A percentile compares a stretch with the other conserved stretches of the same genome.
phyloP scores from a whole-genome alignment of 2,113 vertebrate species.

The Pygoscelis antarcticus region DNA sequence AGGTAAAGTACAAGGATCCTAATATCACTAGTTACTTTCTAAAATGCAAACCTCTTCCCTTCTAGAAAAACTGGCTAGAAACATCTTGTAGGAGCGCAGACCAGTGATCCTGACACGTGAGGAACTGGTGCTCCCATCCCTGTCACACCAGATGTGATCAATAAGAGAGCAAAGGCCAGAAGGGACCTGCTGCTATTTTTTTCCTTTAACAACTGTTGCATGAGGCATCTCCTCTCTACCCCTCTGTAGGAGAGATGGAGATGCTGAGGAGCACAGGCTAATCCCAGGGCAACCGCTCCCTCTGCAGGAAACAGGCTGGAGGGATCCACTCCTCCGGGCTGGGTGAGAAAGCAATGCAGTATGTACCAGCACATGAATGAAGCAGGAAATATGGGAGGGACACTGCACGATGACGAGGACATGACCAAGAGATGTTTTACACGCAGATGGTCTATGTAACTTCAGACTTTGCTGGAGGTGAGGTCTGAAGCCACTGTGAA shows the following conservation, averaged over 20 bases:
- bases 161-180: neutral
- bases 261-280: neutral
- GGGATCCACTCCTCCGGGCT: neutral
- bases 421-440: accelerated
- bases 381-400: neutral
- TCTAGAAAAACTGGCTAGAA: neutral
- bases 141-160: neutral
- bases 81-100: neutral
- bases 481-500: neutral
- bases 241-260: neutral
- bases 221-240: neutral
- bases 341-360: accelerated
- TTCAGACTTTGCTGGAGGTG: neutral
- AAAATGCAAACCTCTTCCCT: neutral
- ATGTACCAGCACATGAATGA: accelerated
- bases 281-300: neutral
- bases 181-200: neutral
- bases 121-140: neutral
- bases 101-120: neutral
- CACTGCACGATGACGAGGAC: accelerated
- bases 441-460: accelerated
- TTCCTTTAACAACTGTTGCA: neutral
- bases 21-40: neutral
- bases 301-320: conserved; percentile 7
- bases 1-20: neutral